Evolutionary conservation across 2,113 vertebrate genomes (phyloP).

Genomic region (Oncorhynchus mykiss): DNA sequence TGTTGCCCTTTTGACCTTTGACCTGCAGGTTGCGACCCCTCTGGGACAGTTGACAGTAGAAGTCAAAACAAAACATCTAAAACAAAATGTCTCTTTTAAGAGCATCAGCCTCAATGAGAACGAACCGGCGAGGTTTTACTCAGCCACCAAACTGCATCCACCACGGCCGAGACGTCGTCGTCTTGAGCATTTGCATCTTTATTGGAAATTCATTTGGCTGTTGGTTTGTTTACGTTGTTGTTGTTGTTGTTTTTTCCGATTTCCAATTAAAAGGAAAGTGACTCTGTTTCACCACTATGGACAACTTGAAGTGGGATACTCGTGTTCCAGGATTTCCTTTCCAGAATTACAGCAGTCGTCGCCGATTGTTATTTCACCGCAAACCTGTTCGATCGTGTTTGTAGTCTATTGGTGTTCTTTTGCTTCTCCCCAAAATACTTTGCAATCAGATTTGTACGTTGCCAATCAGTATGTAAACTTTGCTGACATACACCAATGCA

Average conservation of each 20-base stretch:
- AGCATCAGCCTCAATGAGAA: slow-evolving; percentile 28
- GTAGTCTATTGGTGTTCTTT: slow-evolving; percentile 66
- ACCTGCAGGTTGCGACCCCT: slow-evolving; percentile 57
- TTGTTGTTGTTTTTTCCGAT: slow-evolving; percentile 56
- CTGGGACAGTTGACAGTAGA: slow-evolving; percentile 39
- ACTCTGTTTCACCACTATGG: slow-evolving; percentile 49
- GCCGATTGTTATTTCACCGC: slow-evolving; percentile 70
- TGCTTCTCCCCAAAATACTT: slow-evolving; percentile 64
- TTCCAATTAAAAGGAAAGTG: slow-evolving; percentile 65
- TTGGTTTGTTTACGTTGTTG: slow-evolving; percentile 53
- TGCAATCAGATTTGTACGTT: slow-evolving; percentile 77
- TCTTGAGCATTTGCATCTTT: slow-evolving; percentile 66
- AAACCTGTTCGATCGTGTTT: slow-evolving; percentile 69
- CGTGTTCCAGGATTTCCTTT: slow-evolving; percentile 52
- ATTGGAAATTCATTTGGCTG: slow-evolving; percentile 58
- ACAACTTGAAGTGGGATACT: slow-evolving; percentile 48
- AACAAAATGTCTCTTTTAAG: slow-evolving; percentile 41
- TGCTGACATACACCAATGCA: slow-evolving; percentile 47
- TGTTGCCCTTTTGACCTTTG: slow-evolving; percentile 45
- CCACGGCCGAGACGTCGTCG: slow-evolving; percentile 59
- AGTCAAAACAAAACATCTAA: slow-evolving; percentile 43
- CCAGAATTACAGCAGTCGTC: slow-evolving; percentile 52
- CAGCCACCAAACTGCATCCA: slow-evolving; percentile 46
- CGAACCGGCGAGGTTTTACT: slow-evolving; percentile 39
- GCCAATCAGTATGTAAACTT: slow-evolving; percentile 70